Evolutionary conservation across 2,888 invertebrate genomes (phyloP).

Genomic region (Drosophila putrida): DNA sequence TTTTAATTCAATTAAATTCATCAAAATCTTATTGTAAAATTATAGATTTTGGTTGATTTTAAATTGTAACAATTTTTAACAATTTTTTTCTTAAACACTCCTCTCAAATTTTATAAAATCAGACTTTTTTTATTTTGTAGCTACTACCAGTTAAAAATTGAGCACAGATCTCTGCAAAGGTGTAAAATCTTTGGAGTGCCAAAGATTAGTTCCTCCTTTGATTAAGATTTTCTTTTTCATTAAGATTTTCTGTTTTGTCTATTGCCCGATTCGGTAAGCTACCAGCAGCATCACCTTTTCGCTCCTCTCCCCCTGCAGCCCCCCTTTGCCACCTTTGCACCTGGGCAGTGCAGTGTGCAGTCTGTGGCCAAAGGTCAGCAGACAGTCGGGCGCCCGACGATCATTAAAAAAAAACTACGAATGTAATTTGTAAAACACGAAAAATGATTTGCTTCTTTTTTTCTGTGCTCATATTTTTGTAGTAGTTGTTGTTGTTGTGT

Average conservation of each 20-base stretch:
- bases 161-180: no score
- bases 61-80: no score
- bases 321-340: not conserved
- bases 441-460: conserved; percentile 63
- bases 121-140: no score
- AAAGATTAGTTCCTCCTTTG: not conserved
- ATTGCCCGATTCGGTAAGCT: conserved; percentile 3
- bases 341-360: not conserved
- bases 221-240: not conserved
- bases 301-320: not conserved
- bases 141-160: no score
- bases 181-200: no score
- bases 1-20: no score
- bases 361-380: conserved; percentile 74
- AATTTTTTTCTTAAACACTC: no score
- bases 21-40: no score
- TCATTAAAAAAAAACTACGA: conserved; percentile 68
- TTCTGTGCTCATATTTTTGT: conserved; percentile 5
- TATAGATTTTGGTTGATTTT: no score
- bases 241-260: not conserved
- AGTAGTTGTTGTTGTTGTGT: conserved; percentile 9
- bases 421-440: conserved; percentile 78
- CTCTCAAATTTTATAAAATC: no score
- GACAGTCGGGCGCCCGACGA: conserved; percentile 72
- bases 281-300: conserved; percentile 8